phyloP scores from a whole-genome alignment of 2,888 invertebrate genomes.

The Lepetodrilus schrolli region DNA sequence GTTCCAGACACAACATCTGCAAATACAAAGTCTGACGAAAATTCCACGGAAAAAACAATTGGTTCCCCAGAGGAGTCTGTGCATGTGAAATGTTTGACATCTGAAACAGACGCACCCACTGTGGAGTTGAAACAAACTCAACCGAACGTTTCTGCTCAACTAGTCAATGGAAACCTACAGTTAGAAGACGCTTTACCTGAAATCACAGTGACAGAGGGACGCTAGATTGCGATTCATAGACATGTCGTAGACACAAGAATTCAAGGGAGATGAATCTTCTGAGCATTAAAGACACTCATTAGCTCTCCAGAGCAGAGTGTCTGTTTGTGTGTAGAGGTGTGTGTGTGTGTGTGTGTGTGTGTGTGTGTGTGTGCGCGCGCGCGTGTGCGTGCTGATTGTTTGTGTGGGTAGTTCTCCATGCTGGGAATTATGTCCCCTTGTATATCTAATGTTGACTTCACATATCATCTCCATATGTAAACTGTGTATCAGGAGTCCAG shows the following conservation, averaged over 20 bases:
- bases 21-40: too few species aligned
- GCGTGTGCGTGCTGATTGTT: neutral
- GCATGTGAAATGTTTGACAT: too few species aligned
- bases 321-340: neutral
- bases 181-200: neutral
- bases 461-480: neutral
- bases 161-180: constrained; percentile 18
- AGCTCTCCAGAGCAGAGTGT: too few species aligned
- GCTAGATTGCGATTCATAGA: neutral
- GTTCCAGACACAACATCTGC: too few species aligned
- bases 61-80: too few species aligned
- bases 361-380: neutral
- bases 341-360: neutral
- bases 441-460: neutral
- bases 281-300: too few species aligned
- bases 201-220: constrained; percentile 9
- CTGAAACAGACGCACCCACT: neutral
- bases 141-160: neutral
- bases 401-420: neutral
- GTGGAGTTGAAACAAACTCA: too few species aligned
- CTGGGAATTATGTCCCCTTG: neutral
- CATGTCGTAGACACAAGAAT: neutral
- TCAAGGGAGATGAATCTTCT: neutral
- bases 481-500: too few species aligned
- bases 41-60: too few species aligned